Evolutionary conservation across 2,888 invertebrate species (phyloP).

Genomic region (Perizoma affinitatum): DNA sequence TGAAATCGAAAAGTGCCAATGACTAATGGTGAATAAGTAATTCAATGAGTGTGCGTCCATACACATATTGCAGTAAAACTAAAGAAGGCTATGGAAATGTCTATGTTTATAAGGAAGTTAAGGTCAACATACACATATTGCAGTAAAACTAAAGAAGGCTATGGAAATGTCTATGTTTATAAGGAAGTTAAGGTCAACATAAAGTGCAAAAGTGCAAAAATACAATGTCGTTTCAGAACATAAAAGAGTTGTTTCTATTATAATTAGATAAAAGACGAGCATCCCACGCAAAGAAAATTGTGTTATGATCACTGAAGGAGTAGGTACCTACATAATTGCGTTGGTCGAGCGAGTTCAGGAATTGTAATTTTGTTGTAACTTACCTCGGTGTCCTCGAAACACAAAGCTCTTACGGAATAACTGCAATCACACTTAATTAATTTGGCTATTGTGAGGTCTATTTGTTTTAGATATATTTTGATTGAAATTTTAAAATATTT

Average conservation of each 20-base stretch:
- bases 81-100: constrained; percentile 33
- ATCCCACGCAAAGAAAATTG: constrained; percentile 73
- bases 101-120: constrained; percentile 24
- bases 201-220: constrained; percentile 26
- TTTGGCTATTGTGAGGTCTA: neutral
- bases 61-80: constrained; percentile 29
- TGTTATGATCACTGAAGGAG: constrained; percentile 52
- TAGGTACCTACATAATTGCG: constrained; percentile 32
- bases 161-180: constrained; percentile 22
- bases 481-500: neutral
- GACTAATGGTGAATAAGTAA: constrained; percentile 32
- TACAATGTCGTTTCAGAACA: constrained; percentile 4
- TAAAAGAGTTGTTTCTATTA: neutral
- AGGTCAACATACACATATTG: constrained; percentile 32
- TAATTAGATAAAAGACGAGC: constrained; percentile 54
- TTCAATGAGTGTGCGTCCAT: constrained; percentile 26
- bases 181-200: constrained; percentile 37
- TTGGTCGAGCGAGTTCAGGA: constrained; percentile 36
- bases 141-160: constrained; percentile 35
- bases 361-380: constrained; percentile 34
- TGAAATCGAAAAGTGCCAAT: constrained; percentile 52
- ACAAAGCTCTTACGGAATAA: constrained; percentile 6
- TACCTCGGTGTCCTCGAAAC: constrained; percentile 59
- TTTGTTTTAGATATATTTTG: neutral
- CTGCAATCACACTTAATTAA: constrained; percentile 1